Evolutionary conservation across 2,797 vertebrate genomes (phyloP).

Genomic region (Coreius guichenoti): DNA sequence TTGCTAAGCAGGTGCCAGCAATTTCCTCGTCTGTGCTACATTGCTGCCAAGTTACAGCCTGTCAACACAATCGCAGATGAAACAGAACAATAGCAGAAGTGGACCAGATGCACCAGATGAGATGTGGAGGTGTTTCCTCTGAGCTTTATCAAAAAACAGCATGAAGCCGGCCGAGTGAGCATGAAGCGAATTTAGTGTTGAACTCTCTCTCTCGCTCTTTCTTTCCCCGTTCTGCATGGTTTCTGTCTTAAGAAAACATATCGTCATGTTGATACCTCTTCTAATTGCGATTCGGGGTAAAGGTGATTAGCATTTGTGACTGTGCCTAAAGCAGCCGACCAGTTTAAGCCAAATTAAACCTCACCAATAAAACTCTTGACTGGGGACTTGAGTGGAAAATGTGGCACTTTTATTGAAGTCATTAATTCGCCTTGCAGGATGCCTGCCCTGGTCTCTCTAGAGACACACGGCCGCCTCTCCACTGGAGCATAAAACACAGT

Average conservation of each 20-base stretch:
- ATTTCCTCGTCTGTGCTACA: constrained; percentile 35
- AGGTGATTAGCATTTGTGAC: constrained; percentile 44
- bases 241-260: constrained; percentile 21
- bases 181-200: neutral
- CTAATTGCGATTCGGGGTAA: constrained; percentile 25
- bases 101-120: constrained; percentile 29
- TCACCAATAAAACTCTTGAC: constrained; percentile 66
- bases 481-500: constrained; percentile 71
- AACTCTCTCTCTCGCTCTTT: neutral
- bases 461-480: constrained; percentile 56
- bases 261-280: constrained; percentile 30
- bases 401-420: constrained; percentile 77
- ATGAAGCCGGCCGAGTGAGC: constrained; percentile 5
- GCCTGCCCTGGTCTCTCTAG: constrained; percentile 55
- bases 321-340: constrained; percentile 58
- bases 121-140: constrained; percentile 37
- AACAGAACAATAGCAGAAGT: constrained; percentile 37
- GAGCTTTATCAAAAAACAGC: constrained; percentile 3
- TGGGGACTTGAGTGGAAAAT: constrained; percentile 67
- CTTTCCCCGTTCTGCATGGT: neutral
- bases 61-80: constrained; percentile 34
- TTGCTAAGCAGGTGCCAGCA: constrained; percentile 45
- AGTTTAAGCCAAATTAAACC: constrained; percentile 69
- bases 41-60: constrained; percentile 35
- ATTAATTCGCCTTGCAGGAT: constrained; percentile 76